Evolutionary conservation across 2,888 invertebrate genomes (phyloP), one percentile per base, ranked within the genome.

Genomic region (Leucoma salicis): DNA sequence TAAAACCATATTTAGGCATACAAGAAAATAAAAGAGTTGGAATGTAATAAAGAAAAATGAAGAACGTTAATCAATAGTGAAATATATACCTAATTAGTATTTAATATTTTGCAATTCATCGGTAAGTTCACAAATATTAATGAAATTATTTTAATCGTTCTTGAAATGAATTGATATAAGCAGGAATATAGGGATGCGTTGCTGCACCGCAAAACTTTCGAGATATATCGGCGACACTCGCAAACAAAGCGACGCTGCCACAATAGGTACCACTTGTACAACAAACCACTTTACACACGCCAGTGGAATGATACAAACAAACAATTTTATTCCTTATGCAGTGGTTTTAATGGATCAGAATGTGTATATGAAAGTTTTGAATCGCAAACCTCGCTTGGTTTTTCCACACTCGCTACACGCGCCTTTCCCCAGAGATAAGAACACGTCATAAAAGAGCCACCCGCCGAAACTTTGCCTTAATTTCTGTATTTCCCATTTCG

Each of bases 161-260:
- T n/a, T n/a, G n/a, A 59, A 61, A 64, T 60, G 56, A 63, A 62
- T 63, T 68, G 59, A 70, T 70, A 67, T 63, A 63, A 60, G 62
- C 53, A 48, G 50, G 54, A 46, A 50, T 49, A 52, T 43, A 56
- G 70, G 65, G 71, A 72, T 74, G 77, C 74, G 74, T 74, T 70
- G 72, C 67, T 72, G 77, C 74, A 74, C 64, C 63, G 79, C 74
- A 70, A 65, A 85, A 85, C 74, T 87, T 85, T 82, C 67, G 70
- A 81, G 79, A 84, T 86, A 86, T 87, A 86, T 87, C 84, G 78
- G 81, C 73, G 82, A 78, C 83, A 77, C 69, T 77, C 68, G 71
- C 82, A 79, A 80, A 86, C 85, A 86, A 85, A 83, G 82, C 78
- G 63, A 55, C 67, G 66, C 68, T 66, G 65, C 74, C 74, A 83